Evolutionary conservation across 2,888 invertebrate species (phyloP).

Genomic region (Troides oblongomaculatus): DNA sequence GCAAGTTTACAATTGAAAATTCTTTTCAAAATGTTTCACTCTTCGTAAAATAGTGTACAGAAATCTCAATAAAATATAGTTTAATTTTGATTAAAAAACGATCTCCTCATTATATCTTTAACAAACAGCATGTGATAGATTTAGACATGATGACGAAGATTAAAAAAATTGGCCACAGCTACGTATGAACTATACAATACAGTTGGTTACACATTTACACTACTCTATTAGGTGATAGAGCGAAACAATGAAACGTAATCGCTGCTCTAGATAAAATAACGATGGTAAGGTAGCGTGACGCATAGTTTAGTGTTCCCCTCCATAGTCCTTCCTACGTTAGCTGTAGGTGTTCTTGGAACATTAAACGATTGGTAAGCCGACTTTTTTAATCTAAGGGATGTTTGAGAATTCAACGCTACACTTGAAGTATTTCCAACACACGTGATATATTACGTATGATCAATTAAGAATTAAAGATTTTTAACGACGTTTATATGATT

Average conservation of each 20-base stretch:
- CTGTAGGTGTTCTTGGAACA: slow-evolving; percentile 13
- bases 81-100: neutral
- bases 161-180: neutral
- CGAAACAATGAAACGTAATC: slow-evolving; percentile 19
- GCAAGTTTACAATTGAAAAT: too few relatives aligned
- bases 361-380: slow-evolving; percentile 3
- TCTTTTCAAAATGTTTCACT: too few relatives aligned
- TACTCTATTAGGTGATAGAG: slow-evolving; percentile 19
- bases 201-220: slow-evolving; percentile 11
- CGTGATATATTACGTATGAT: too few relatives aligned
- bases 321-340: neutral
- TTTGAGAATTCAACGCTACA: too few relatives aligned
- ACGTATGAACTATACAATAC: neutral
- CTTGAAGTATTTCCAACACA: too few relatives aligned
- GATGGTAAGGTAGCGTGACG: slow-evolving; percentile 26
- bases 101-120: neutral
- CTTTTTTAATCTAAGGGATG: neutral
- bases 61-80: neutral
- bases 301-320: slow-evolving; percentile 18
- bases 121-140: neutral
- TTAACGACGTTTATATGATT: too few relatives aligned
- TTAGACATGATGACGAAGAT: slow-evolving; percentile 1
- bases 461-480: too few relatives aligned
- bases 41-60: too few relatives aligned
- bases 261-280: slow-evolving; percentile 19